Evolutionary conservation across 2,888 invertebrate genomes (phyloP), one percentile per base, ranked within the genome.

Genomic region (Campoletis raptor): DNA sequence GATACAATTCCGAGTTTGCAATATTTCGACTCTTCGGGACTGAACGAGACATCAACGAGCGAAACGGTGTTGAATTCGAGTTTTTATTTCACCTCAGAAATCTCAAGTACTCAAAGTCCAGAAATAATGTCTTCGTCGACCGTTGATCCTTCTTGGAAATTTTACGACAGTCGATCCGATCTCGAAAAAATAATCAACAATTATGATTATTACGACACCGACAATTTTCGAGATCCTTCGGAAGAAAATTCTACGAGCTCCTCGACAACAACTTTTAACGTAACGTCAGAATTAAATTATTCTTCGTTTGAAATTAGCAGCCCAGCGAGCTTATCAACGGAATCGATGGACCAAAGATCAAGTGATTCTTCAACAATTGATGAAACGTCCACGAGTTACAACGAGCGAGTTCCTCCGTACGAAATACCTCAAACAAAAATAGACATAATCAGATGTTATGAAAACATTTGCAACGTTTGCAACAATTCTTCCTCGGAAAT

Each of bases 401-500:
- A 74, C 24, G 57, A 48, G n/a, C 21, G 36, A 21, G 64, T 70
- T 72, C 42, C n/a, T 36, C 21, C 48, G 15, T 4, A 42, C 18
- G 76, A 42, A 12, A 48, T 15, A 42, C 57, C 81, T 12, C 40
- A 82, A 7, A 37, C 78, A 12, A 86, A n/a, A 15, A 36, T 36
- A 15, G 61, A 73, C 42, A 76, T 90, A 0, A 42, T 90, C 1
- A 88, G 77, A 10, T 93, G 93, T 76, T 92, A 89, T 66, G 90
- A 92, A 74, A 90, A 87, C 36, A 61, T 90, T 12, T 93, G 93
- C 81, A 88, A 88, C 54, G 76, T 70, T 57, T 87, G 87, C 48
- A 24, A 52, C n/a, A 52, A 61, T 61, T 61, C 64, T 10, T 45
- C 81, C 0, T 45, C 72, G 36, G 24, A 24, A 5, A 66, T 76